Evolutionary conservation across 2,797 vertebrate genomes (phyloP), one percentile per base, ranked within the genome.

Genomic region (Paratrypauchen microcephalus): DNA sequence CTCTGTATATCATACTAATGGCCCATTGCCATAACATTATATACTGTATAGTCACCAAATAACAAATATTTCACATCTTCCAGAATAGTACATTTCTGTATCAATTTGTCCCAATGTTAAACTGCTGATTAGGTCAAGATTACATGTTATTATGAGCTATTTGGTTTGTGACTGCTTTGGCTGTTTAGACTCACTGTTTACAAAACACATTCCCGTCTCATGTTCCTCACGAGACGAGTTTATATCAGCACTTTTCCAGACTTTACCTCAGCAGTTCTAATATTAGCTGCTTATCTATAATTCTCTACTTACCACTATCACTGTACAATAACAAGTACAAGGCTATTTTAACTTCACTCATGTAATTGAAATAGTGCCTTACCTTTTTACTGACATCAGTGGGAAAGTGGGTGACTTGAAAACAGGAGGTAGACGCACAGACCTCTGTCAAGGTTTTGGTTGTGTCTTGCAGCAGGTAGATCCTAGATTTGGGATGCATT

Each of bases 141-240:
- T 13, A 45, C 41, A 45, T 45, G 13, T 15, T 4, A 45, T 45
- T 45, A 45, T 15, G 15, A 45, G 13, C 41, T 4, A 1, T 45
- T 75, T 24, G 24, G 36, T 55, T 72, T 48, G 41, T 48, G 47
- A 57, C 67, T 61, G 21, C 9, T 30, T 48, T 80, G 73, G 72
- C 68, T 62, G 58, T 75, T 79, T 71, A 82, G 61, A 75, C 36
- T 2, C 21, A 71, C 2, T 88, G 86, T 92, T 91, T 88, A 87
- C 74, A 78, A 72, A n/a, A 61, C 41, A 75, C 80, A 86, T 86
- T 85, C 84, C 86, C 76, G 78, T 72, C 30, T 81, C 13, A 45
- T 45, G 41, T 45, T 45, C 41, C 13, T 45, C 41, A 45, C 41
- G 13, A 45, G 41, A 45, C 41, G 41, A 45, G 41, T 58, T 52